Evolutionary conservation across 2,888 invertebrate species (phyloP).

Genomic region (Suillia variegata): DNA sequence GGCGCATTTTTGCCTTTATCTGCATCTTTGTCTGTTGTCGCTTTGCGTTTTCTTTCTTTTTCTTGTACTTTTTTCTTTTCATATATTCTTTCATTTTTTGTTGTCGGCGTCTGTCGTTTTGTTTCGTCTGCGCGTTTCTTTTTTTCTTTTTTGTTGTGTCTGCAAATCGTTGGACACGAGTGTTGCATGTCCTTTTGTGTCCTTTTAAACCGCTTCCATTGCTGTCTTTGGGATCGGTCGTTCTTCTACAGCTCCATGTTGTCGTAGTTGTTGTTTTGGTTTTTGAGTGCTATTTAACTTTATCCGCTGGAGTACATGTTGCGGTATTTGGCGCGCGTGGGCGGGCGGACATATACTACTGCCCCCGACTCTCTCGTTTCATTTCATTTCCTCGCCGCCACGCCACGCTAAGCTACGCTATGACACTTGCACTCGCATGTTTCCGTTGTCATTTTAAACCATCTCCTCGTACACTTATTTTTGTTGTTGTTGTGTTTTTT

Average conservation of each 20-base stretch:
- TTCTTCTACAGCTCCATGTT: constrained; percentile 11
- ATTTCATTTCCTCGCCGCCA: no score
- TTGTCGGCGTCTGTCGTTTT: background rate
- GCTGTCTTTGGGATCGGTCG: constrained; percentile 35
- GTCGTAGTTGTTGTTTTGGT: constrained; percentile 12
- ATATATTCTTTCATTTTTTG: constrained; percentile 30
- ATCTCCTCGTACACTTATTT: background rate
- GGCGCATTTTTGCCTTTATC: background rate
- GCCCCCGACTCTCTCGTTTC: no score
- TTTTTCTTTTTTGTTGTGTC: background rate
- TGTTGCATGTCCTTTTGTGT: constrained; percentile 35
- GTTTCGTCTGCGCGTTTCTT: background rate
- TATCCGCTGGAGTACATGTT: constrained; percentile 55
- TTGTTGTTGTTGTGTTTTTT: background rate
- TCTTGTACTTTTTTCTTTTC: background rate
- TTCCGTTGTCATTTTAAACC: background rate
- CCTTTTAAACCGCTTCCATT: constrained; percentile 48
- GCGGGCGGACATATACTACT: constrained; percentile 34
- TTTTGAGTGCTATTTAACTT: constrained; percentile 53
- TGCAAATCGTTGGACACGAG: background rate
- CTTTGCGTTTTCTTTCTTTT: constrained; percentile 8
- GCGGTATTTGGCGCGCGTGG: constrained; percentile 52
- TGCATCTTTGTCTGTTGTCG: constrained; percentile 11
- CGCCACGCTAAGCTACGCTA: no score
- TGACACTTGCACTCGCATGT: background rate